phyloP scores from a whole-genome alignment of 2,113 vertebrate species.

The Sprattus sprattus region DNA sequence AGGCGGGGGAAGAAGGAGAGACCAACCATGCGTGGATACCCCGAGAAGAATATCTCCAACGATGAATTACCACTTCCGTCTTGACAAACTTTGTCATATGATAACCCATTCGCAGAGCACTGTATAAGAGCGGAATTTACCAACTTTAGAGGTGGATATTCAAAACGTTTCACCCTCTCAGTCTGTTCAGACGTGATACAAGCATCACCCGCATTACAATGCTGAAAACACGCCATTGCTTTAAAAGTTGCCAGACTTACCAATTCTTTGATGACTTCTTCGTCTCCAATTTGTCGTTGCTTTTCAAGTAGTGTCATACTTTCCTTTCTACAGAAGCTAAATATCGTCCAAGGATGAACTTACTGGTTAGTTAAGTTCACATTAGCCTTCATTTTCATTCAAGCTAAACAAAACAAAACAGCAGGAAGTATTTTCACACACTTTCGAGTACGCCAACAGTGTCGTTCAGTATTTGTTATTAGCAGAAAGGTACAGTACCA shows the following conservation, averaged over 20 bases:
- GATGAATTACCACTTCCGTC: slow-evolving; percentile 62
- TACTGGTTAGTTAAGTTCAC: not conserved
- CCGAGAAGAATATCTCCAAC: slow-evolving; percentile 83
- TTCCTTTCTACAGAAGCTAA: slow-evolving; percentile 33
- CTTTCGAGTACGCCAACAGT: not conserved
- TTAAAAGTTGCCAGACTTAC: slow-evolving; percentile 55
- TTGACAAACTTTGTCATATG: slow-evolving; percentile 71
- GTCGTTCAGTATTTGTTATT: not conserved
- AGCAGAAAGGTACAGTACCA: not conserved
- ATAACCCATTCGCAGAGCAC: slow-evolving; percentile 77
- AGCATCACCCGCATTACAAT: too few species aligned
- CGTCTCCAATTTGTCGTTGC: slow-evolving; percentile 54
- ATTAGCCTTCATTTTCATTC: not conserved
- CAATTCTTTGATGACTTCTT: slow-evolving; percentile 80
- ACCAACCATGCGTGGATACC: slow-evolving; percentile 75
- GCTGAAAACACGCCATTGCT: too few species aligned
- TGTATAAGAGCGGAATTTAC: slow-evolving; percentile 43
- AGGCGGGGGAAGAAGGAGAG: slow-evolving; percentile 76
- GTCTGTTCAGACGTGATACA: too few species aligned
- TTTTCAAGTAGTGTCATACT: slow-evolving; percentile 71
- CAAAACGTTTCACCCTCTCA: not conserved
- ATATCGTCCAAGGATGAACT: not conserved
- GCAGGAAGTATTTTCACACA: not conserved
- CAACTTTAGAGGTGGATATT: not conserved
- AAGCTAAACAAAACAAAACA: not conserved